Percentiles rank a stretch among this genome's conserved stretches.
Conservation (phyloP, 1,140 invertebrate genomes). For the Drosophila santomea region DNA sequence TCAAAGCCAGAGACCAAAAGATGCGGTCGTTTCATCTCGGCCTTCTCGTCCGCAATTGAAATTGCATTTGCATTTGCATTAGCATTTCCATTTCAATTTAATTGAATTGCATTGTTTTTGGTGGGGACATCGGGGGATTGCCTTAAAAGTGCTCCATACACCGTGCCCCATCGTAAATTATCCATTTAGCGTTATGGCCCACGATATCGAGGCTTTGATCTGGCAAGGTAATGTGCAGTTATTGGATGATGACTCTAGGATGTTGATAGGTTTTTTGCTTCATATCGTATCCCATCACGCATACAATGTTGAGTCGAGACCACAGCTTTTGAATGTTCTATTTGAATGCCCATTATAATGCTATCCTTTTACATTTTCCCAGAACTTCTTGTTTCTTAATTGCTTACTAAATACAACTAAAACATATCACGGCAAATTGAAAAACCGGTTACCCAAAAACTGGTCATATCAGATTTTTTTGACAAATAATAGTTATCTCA, state of each 20-base stretch:
- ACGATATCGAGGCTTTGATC: constrained; percentile 22
- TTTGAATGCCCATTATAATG: no score
- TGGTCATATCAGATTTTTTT: neutral
- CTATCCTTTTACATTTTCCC: no score
- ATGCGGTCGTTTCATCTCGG: constrained; percentile 53
- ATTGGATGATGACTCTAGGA: neutral
- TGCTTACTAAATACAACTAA: no score
- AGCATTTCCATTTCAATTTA: constrained; percentile 57
- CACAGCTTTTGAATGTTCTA: no score
- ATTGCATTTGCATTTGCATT: constrained; percentile 65
- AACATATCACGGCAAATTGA: no score
- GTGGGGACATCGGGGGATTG: constrained; percentile 4
- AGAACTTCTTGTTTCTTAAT: no score
- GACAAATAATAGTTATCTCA: constrained; percentile 1
- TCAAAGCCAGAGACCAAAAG: constrained; percentile 26
- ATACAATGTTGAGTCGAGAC: neutral
- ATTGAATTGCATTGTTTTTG: constrained; percentile 73
- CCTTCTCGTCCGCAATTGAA: constrained; percentile 48
- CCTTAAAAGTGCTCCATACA: neutral
- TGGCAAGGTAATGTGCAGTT: neutral
- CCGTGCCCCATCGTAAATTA: constrained; percentile 16
- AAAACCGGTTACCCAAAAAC: constrained; percentile 2
- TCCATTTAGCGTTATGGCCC: constrained; percentile 33
- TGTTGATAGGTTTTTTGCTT: neutral
- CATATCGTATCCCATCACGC: neutral